Evolutionary conservation across 2,113 vertebrate species (phyloP).

Genomic region (Pelusios castaneus): DNA sequence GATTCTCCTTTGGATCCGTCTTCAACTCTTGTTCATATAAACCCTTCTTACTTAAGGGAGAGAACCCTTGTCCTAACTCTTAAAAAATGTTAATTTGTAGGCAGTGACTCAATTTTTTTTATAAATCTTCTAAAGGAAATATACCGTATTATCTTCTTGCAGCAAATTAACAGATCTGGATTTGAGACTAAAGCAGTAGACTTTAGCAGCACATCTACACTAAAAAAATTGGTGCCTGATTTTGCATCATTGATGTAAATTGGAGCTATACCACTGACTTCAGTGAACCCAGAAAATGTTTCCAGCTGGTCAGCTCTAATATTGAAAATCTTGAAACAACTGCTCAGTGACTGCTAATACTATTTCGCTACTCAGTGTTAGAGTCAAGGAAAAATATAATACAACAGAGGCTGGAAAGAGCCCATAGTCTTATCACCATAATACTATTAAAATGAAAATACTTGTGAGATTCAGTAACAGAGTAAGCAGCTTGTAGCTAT

Average conservation of each 20-base stretch:
- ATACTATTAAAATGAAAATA: neutral
- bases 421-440: neutral
- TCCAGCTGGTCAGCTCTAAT: neutral
- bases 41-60: neutral
- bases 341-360: neutral
- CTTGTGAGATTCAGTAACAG: neutral
- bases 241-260: neutral
- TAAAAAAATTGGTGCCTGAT: neutral
- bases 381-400: neutral
- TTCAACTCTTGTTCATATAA: neutral
- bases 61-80: neutral
- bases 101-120: neutral
- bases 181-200: neutral
- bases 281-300: neutral
- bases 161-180: neutral
- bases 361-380: neutral
- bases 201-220: neutral
- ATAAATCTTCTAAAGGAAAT: neutral
- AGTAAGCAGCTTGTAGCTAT: neutral
- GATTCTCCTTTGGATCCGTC: neutral
- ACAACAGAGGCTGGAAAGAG: neutral
- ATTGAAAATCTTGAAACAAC: neutral
- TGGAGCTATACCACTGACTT: neutral
- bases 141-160: neutral
- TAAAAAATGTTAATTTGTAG: neutral